phyloP scores from a whole-genome alignment of 2,888 invertebrate genomes.

The Leucozona laternaria region DNA sequence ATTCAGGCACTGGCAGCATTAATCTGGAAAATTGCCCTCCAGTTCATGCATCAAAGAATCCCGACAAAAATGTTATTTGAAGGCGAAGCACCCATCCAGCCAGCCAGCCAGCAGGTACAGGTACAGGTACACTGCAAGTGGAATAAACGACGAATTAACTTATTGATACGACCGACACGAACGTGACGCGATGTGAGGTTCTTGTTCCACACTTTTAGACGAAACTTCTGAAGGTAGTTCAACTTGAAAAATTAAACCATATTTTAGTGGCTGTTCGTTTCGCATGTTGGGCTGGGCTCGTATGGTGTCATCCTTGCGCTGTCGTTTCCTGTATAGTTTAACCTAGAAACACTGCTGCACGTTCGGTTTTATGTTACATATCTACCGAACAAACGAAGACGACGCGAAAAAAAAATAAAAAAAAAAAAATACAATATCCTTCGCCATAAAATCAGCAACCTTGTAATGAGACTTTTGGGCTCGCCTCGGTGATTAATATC shows the following conservation, averaged over 20 bases:
- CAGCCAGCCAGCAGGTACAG: slow-evolving; percentile 32
- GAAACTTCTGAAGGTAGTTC: slow-evolving; percentile 58
- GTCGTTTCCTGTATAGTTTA: slow-evolving; percentile 55
- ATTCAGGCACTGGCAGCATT: slow-evolving; percentile 2
- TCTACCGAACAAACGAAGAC: neutral
- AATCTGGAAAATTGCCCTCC: slow-evolving; percentile 30
- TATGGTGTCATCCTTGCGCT: slow-evolving; percentile 28
- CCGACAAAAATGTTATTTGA: slow-evolving; percentile 40
- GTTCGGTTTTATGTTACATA: slow-evolving; percentile 33
- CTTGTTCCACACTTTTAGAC: slow-evolving; percentile 23
- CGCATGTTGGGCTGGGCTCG: slow-evolving; percentile 11
- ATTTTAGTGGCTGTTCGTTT: neutral
- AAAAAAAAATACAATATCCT: slow-evolving; percentile 47
- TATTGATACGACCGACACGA: neutral
- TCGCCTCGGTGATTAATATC: slow-evolving; percentile 71
- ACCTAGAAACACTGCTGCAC: slow-evolving; percentile 36
- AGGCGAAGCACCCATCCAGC: slow-evolving; percentile 32
- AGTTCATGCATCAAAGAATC: slow-evolving; percentile 31
- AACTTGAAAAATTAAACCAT: slow-evolving; percentile 60
- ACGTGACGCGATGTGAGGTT: slow-evolving; percentile 14
- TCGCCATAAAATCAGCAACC: slow-evolving; percentile 63
- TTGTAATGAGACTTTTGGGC: slow-evolving; percentile 69
- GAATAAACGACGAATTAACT: slow-evolving; percentile 15
- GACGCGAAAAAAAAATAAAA: neutral
- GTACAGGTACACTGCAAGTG: slow-evolving; percentile 21